Percentiles rank a stretch among this genome's conserved stretches.
phyloP scores from a whole-genome alignment of 2,888 invertebrate species.

The Sarcophaga rosellei region DNA sequence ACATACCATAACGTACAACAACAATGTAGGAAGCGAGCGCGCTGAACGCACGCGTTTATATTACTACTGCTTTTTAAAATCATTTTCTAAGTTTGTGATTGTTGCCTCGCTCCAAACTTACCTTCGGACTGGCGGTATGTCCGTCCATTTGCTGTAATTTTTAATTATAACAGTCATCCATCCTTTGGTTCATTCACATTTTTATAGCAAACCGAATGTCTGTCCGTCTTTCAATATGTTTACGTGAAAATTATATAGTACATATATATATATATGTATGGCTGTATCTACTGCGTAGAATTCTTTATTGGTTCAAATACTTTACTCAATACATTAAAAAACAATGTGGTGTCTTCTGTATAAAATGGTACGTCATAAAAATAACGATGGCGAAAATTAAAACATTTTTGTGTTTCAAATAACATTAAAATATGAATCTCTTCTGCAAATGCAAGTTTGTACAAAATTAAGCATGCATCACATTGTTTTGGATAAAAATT shows the following conservation, averaged over 20 bases:
- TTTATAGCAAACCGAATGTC: constrained; percentile 36
- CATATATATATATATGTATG: background rate
- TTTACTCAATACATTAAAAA: background rate
- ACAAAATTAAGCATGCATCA: too few species aligned
- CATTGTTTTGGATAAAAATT: too few species aligned
- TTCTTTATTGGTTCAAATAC: constrained; percentile 30
- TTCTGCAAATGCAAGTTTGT: too few species aligned
- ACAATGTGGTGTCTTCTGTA: constrained; percentile 10
- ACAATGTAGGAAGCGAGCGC: constrained; percentile 55
- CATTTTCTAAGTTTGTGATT: constrained; percentile 17
- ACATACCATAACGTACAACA: constrained; percentile 35
- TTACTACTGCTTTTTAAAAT: constrained; percentile 2
- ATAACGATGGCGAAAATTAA: constrained; percentile 5
- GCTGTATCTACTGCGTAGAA: constrained; percentile 55
- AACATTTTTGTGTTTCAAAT: too few species aligned
- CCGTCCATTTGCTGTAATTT: constrained; percentile 17
- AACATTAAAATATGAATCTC: too few species aligned
- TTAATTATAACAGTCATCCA: constrained; percentile 19
- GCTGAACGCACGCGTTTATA: constrained; percentile 50
- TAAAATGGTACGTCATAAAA: constrained; percentile 28
- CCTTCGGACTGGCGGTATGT: constrained; percentile 8
- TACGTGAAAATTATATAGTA: constrained; percentile 40
- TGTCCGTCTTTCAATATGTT: constrained; percentile 31
- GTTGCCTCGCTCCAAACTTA: constrained; percentile 33
- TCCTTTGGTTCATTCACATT: constrained; percentile 64